phyloP scores from a whole-genome alignment of 2,113 vertebrate genomes.

The Cranoglanis bouderius region DNA sequence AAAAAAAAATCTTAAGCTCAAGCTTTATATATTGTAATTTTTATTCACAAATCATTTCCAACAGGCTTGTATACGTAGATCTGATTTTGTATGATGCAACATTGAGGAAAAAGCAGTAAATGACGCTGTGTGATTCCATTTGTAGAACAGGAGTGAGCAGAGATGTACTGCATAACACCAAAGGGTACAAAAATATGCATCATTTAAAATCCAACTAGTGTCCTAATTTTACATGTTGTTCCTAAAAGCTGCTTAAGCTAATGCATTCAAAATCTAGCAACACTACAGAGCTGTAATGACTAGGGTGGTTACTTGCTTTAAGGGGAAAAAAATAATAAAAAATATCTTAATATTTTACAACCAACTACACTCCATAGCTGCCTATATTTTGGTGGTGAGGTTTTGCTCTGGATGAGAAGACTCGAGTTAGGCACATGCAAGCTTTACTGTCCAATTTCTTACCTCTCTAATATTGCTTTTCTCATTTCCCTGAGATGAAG shows the following conservation, averaged over 20 bases:
- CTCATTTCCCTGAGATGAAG: conserved; percentile 42
- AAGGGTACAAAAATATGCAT: conserved; percentile 4
- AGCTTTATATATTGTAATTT: conserved; percentile 6
- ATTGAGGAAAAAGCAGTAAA: conserved; percentile 32
- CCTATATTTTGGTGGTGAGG: background rate
- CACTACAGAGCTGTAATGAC: background rate
- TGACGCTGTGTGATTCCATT: background rate
- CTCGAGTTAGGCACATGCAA: background rate
- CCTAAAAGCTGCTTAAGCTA: conserved; percentile 17
- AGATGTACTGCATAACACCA: background rate
- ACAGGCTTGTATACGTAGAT: background rate
- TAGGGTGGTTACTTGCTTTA: background rate
- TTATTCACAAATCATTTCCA: background rate
- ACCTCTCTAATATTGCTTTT: conserved; percentile 35
- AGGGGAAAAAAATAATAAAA: background rate
- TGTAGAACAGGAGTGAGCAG: conserved; percentile 10
- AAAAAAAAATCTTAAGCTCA: background rate
- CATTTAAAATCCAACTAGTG: conserved; percentile 13
- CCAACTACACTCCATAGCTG: background rate
- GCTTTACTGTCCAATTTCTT: background rate
- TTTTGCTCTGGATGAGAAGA: background rate
- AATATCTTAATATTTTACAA: background rate
- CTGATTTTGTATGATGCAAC: conserved; percentile 46
- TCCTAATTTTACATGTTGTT: conserved; percentile 6
- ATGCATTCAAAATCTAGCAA: background rate